Conservation (phyloP, 2,113 vertebrate species). For the Cyanoramphus novaezelandiae region DNA sequence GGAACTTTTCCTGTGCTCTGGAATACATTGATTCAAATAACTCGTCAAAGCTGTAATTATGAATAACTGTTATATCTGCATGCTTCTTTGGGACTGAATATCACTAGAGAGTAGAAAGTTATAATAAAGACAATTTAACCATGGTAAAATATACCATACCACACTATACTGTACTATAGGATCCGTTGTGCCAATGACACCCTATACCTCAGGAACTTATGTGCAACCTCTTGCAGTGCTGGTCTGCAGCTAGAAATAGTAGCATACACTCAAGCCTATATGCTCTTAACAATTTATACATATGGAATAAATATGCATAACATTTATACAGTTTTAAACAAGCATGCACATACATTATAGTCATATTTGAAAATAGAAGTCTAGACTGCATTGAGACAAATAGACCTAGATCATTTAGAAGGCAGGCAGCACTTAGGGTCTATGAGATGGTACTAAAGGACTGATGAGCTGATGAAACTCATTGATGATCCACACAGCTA, state of each 20-base stretch:
- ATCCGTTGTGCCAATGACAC: neutral
- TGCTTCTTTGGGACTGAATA: neutral
- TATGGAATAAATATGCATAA: neutral
- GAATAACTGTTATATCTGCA: constrained; percentile 33
- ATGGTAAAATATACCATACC: neutral
- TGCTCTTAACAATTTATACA: neutral
- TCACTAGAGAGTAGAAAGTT: neutral
- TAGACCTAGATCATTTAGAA: neutral
- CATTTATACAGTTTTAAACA: neutral
- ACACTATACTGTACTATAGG: too few species aligned
- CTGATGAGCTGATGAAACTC: neutral
- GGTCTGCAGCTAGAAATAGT: neutral
- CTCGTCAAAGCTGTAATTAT: constrained; percentile 54
- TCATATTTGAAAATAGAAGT: neutral
- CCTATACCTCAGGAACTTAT: neutral
- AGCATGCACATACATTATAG: neutral
- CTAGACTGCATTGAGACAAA: neutral
- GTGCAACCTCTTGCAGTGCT: neutral
- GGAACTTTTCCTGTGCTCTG: constrained; percentile 60
- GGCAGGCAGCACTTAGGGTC: neutral
- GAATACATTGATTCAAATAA: constrained; percentile 53
- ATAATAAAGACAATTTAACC: neutral
- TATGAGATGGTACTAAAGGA: neutral
- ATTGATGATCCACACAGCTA: neutral
- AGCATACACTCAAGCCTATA: neutral